Base-by-base conservation (phyloP, 2,797 vertebrate species). In the Sebastes nivosus region DNA sequence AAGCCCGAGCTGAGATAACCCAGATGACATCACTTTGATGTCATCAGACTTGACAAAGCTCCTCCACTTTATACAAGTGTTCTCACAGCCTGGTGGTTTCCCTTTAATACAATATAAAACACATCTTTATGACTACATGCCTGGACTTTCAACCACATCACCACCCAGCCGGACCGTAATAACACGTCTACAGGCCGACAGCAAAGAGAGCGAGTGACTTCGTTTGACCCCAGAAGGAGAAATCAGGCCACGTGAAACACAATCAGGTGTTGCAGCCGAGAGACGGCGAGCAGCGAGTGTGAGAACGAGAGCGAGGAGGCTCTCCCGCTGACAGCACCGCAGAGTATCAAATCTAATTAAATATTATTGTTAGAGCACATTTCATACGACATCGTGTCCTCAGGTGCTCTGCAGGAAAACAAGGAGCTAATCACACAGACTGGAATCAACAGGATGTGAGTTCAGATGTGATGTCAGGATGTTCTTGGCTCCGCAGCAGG, bases 231-330 rank as follows among this genome's bases (percentile, higher is more conserved):
- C 30, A 0, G 34, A 4, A 81, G 52, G 81, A 46, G 71, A 80
- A 80, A 72, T 57, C 38, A 68, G 81, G 73, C 58, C 81, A 75
- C 63, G 13, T 73, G 75, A 82, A 88, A 83, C 60, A 61, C 61
- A 60, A 90, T 69, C 81, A 25, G 75, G 69, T 58, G 72, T 8
- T 71, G 25, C 18, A 38, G 81, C 61, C 1, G 11, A 57, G 38
- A 71, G 61, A 58, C 25, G 3, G 16, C 3, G 18, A 69, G 16
- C 42, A n/a, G 58, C 2, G 25, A 27, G 13, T 5, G 54, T 71
- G 71, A 60, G 55, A 81, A 10, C 29, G 64, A 50, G 38, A 32
- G 46, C 24, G 24, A 25, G 9, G 27, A 32, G 50, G 10, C 16
- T 1, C 52, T 61, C 63, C 16, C 72, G n/a, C 73, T 14, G 67